phyloP scores from a whole-genome alignment of 2,888 invertebrate species.

The Eudemis profundana region DNA sequence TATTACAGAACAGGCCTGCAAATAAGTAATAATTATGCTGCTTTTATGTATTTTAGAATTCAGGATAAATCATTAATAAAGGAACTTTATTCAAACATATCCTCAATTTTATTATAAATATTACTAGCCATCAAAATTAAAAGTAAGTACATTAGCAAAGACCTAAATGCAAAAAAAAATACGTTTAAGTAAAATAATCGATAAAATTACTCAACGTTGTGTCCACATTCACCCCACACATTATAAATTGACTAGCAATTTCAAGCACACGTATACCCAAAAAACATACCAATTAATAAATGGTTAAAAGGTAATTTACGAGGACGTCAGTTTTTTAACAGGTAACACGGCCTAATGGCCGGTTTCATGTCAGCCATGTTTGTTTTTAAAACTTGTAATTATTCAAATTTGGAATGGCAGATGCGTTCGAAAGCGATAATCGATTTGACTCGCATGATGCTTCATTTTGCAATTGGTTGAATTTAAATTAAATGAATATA shows the following conservation, averaged over 20 bases:
- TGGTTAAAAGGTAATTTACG: slow-evolving; percentile 69
- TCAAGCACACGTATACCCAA: slow-evolving; percentile 49
- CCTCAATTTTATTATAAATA: no score
- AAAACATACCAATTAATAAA: slow-evolving; percentile 65
- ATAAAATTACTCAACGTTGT: slow-evolving; percentile 10
- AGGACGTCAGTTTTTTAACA: slow-evolving; percentile 70
- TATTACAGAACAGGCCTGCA: no score
- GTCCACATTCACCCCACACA: slow-evolving; percentile 10
- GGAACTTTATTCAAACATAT: no score
- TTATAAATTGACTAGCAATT: slow-evolving; percentile 39
- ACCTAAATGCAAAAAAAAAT: no score
- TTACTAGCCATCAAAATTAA: no score
- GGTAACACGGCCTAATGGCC: slow-evolving; percentile 67
- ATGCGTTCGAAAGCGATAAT: slow-evolving; percentile 72
- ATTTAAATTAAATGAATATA: slow-evolving; percentile 26
- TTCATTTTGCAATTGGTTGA: background rate
- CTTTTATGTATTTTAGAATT: no score
- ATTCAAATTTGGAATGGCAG: slow-evolving; percentile 82
- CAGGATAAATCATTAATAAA: no score
- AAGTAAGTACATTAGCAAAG: no score
- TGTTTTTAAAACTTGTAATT: slow-evolving; percentile 75
- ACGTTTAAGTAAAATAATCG: background rate
- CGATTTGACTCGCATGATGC: slow-evolving; percentile 54
- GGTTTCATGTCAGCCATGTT: slow-evolving; percentile 65
- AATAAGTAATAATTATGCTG: no score